A percentile compares a stretch with the other conserved stretches of the same genome.
phyloP scores from a whole-genome alignment of 2,888 invertebrate species.

The Blera fallax region DNA sequence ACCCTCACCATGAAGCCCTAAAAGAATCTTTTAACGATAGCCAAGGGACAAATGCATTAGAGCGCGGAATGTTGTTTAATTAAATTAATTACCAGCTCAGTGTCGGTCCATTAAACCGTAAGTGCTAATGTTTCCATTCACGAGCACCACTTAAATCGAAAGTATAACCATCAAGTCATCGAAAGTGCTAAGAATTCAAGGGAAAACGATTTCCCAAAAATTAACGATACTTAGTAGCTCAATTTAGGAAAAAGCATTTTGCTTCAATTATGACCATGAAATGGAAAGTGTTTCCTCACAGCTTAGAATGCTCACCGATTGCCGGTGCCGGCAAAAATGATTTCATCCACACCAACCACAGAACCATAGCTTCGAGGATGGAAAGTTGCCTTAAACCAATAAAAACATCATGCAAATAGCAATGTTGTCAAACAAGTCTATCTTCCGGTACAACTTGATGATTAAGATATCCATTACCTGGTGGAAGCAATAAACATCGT shows the following conservation, averaged over 20 bases:
- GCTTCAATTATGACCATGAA: not conserved
- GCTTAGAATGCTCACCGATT: not conserved
- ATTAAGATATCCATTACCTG: conserved; percentile 9
- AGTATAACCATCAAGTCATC: not conserved
- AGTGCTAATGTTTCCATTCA: conserved; percentile 51
- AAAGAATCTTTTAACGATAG: conserved; percentile 7
- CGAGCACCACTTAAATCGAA: conserved; percentile 30
- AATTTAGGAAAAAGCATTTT: not conserved
- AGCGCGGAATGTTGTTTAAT: conserved; percentile 11
- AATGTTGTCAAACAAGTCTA: not conserved
- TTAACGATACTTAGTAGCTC: not conserved
- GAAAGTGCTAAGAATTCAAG: conserved; percentile 8
- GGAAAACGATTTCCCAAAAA: not conserved
- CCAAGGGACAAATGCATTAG: conserved; percentile 24
- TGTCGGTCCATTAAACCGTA: conserved; percentile 25
- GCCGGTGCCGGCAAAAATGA: not conserved
- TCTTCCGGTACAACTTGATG: not conserved
- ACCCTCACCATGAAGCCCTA: conserved; percentile 35
- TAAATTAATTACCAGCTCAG: conserved; percentile 42
- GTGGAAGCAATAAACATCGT: not conserved
- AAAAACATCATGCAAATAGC: not conserved
- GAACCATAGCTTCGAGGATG: not conserved
- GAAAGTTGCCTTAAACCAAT: not conserved
- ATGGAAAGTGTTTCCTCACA: conserved; percentile 1
- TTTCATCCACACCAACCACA: not conserved